These are phyloP conservation scores for Acleris cristana DNA, from an alignment of 2,888 invertebrate species.

Conservation along the genomic window DNA sequence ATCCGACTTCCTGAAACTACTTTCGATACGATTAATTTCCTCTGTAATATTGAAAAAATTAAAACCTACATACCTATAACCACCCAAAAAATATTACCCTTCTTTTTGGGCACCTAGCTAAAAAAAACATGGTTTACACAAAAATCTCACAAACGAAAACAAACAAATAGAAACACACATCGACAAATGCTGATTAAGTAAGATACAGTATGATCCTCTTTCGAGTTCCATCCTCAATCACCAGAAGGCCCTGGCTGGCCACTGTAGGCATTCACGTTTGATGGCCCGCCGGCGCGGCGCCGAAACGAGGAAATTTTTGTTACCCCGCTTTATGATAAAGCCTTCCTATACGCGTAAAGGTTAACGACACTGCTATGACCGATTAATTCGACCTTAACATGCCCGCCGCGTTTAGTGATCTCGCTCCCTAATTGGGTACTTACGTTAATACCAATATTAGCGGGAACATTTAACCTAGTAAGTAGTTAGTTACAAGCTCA, in stretches of 20 bases:
- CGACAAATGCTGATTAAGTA: too few species aligned
- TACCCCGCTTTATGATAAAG: conserved; percentile 51
- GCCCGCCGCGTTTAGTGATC: conserved; percentile 27
- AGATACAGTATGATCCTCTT: too few species aligned
- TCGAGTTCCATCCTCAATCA: too few species aligned
- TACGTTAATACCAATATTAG: conserved; percentile 26
- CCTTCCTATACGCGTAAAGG: conserved; percentile 49
- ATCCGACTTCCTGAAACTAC: too few species aligned
- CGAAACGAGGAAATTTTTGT: conserved; percentile 56
- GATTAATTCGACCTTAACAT: conserved; percentile 33
- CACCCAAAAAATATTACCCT: too few species aligned
- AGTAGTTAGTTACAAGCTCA: neutral
- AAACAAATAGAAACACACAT: too few species aligned
- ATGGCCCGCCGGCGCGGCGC: conserved; percentile 66
- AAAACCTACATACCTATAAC: too few species aligned
- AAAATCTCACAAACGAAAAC: too few species aligned
- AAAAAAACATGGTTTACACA: too few species aligned
- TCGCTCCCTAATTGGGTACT: conserved; percentile 22
- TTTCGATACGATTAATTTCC: too few species aligned
- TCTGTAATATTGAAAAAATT: too few species aligned
- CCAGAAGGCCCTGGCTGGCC: conserved; percentile 13
- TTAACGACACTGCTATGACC: conserved; percentile 45
- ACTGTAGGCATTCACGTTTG: conserved; percentile 43
- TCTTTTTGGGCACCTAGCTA: too few species aligned
- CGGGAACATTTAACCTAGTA: neutral